Conservation (phyloP, 2,888 invertebrate genomes). For the Quadroppia sp. region DNA sequence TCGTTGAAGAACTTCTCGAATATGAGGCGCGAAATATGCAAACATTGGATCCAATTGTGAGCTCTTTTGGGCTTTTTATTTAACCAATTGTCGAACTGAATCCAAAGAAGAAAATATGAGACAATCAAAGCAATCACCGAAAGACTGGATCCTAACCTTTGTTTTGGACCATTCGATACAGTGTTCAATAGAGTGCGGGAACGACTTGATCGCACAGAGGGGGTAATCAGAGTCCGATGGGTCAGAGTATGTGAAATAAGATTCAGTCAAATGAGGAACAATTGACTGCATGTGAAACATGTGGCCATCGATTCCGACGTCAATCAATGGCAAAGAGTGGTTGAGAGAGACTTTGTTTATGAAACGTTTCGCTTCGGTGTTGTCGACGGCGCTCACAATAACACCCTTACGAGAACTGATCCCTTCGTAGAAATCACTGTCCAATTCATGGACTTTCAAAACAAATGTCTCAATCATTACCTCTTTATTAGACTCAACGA, state of each 20-base stretch:
- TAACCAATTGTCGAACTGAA: background rate
- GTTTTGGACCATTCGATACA: background rate
- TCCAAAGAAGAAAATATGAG: background rate
- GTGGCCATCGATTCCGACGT: background rate
- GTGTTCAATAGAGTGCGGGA: background rate
- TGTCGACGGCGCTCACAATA: background rate
- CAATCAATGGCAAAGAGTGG: background rate
- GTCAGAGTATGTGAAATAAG: conserved; percentile 5
- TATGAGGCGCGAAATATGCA: background rate
- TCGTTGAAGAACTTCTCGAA: background rate
- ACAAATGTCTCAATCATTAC: background rate
- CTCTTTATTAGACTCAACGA: background rate
- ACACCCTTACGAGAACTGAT: too few relatives aligned
- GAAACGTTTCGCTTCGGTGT: background rate
- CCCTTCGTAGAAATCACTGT: too few relatives aligned
- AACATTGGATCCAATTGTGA: background rate
- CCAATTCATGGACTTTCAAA: too few relatives aligned
- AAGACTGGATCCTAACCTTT: background rate
- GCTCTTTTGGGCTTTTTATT: background rate
- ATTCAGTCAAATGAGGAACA: conserved; percentile 6
- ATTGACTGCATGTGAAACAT: conserved; percentile 7
- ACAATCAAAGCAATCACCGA: background rate
- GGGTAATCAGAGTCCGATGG: background rate
- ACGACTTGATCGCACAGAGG: background rate
- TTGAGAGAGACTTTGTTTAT: conserved; percentile 5